phyloP scores from a whole-genome alignment of 2,113 vertebrate genomes.

The Urocynchramus pylzowi region DNA sequence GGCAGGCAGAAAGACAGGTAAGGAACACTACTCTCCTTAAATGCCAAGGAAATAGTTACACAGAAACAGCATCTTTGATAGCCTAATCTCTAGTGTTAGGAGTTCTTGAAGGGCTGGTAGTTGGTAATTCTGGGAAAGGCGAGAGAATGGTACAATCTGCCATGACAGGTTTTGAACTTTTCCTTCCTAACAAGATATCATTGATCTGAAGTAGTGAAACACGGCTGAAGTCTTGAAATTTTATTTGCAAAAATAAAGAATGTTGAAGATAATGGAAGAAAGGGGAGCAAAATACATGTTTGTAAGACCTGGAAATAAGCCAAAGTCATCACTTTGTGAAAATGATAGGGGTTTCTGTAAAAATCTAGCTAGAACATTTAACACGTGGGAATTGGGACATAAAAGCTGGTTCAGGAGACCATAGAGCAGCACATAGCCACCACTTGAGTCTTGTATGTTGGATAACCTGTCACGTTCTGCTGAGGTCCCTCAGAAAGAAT shows the following conservation, averaged over 20 bases:
- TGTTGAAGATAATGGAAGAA: background rate
- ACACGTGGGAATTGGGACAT: background rate
- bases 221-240: background rate
- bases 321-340: background rate
- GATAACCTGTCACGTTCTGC: background rate
- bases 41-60: background rate
- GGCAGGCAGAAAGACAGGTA: background rate
- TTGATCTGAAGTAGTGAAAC: background rate
- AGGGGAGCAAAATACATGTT: background rate
- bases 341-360: background rate
- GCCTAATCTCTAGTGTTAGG: background rate
- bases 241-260: background rate
- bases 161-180: background rate
- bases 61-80: background rate
- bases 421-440: accelerated
- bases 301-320: background rate
- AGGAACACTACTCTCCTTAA: background rate
- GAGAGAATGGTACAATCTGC: accelerated
- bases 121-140: background rate
- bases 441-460: background rate
- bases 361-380: background rate
- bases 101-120: background rate
- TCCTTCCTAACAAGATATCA: background rate
- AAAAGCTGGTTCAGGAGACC: background rate
- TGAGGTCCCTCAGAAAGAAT: background rate